phyloP scores from a whole-genome alignment of 2,888 invertebrate genomes.

The Drosophila testacea region DNA sequence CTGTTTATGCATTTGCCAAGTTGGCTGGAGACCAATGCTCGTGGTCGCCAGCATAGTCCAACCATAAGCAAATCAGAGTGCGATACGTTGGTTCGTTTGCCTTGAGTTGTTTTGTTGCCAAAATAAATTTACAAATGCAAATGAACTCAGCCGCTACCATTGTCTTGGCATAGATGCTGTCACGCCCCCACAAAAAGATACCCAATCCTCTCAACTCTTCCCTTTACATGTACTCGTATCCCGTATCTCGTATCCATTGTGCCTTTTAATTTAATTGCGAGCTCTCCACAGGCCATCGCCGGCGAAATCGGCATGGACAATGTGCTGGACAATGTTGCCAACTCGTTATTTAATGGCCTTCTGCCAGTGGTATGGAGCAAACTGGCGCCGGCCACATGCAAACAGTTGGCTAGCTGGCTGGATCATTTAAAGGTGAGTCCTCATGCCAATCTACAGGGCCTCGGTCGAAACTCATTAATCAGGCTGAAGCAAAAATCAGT shows the following conservation, averaged over 20 bases:
- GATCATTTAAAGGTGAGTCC: constrained; percentile 89
- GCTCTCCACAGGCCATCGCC: constrained; percentile 88
- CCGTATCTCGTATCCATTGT: constrained; percentile 48
- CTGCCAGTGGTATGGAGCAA: constrained; percentile 92
- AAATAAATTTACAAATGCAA: constrained; percentile 78
- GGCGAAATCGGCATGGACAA: constrained; percentile 97
- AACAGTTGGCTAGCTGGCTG: constrained; percentile 95
- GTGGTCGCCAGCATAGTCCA: constrained; percentile 46
- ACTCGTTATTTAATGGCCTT: constrained; percentile 93
- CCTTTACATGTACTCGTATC: constrained; percentile 26
- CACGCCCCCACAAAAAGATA: constrained; percentile 58
- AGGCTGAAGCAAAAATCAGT: constrained; percentile 54
- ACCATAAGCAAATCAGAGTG: constrained; percentile 53
- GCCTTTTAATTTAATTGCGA: constrained; percentile 80
- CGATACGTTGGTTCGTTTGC: constrained; percentile 30
- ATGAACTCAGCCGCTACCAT: constrained; percentile 64
- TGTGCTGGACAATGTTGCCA: constrained; percentile 92
- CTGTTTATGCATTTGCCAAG: constrained; percentile 77
- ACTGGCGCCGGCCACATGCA: constrained; percentile 94
- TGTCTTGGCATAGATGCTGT: constrained; percentile 47
- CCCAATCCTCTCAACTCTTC: background rate
- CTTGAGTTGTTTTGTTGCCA: constrained; percentile 66
- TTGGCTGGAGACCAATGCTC: constrained; percentile 65
- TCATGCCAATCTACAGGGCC: background rate
- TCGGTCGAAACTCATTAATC: constrained; percentile 62